phyloP scores from a whole-genome alignment of 2,797 vertebrate species.

The Spheniscus humboldti region DNA sequence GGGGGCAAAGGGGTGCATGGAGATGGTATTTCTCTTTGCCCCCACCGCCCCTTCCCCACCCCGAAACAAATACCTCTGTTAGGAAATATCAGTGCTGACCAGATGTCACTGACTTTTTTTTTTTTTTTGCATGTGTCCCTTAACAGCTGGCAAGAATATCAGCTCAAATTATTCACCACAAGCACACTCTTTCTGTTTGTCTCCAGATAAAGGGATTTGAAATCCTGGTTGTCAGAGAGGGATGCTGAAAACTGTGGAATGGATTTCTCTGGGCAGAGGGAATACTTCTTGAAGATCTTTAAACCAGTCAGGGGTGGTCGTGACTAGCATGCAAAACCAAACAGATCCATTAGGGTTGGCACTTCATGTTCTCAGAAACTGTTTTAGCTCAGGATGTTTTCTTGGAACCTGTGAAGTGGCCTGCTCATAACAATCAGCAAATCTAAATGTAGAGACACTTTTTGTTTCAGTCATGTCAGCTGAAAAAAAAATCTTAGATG shows the following conservation, averaged over 20 bases:
- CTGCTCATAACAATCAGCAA: background rate
- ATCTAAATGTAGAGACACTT: background rate
- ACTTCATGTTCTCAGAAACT: background rate
- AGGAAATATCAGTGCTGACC: constrained; percentile 61
- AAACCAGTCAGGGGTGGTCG: background rate
- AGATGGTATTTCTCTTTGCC: constrained; percentile 35
- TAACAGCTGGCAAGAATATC: constrained; percentile 72
- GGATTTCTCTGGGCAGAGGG: constrained; percentile 59
- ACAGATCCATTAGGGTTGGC: background rate
- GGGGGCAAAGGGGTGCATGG: background rate
- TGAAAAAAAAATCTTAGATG: background rate
- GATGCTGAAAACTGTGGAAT: constrained; percentile 67
- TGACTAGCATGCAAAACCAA: background rate
- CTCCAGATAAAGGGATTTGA: constrained; percentile 73
- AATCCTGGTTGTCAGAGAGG: constrained; percentile 57
- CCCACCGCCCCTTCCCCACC: background rate
- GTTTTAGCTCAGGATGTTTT: background rate
- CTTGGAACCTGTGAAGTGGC: background rate
- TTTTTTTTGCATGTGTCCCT: constrained; percentile 57
- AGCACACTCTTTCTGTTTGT: constrained; percentile 70
- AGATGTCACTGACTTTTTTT: constrained; percentile 60
- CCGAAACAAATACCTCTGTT: constrained; percentile 53
- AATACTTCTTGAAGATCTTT: constrained; percentile 22
- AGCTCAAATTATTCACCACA: constrained; percentile 66
- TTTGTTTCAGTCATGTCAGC: background rate